A percentile compares a stretch with the other conserved stretches of the same genome.
phyloP scores from a whole-genome alignment of 1,140 invertebrate species.

The Drosophila willistoni region DNA sequence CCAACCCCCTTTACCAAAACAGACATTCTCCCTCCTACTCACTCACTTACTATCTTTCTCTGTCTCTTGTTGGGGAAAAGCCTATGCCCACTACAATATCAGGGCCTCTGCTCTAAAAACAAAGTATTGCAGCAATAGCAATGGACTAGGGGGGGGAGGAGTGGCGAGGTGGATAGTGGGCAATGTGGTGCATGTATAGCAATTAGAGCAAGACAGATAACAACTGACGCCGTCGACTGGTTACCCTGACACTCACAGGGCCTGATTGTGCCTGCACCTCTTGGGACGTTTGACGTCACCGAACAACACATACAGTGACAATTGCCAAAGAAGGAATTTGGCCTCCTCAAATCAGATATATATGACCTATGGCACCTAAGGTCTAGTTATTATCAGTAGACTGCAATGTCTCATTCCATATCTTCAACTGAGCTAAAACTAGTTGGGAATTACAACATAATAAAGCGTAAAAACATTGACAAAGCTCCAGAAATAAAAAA shows the following conservation, averaged over 20 bases:
- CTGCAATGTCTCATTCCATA: no score
- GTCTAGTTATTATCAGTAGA: no score
- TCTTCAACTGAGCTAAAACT: no score
- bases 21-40: neutral
- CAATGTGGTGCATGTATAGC: constrained; percentile 52
- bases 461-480: no score
- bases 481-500: no score
- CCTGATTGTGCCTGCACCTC: neutral
- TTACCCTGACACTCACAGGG: neutral
- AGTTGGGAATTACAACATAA: no score
- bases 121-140: constrained; percentile 39
- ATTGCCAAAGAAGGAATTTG: neutral
- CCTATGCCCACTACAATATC: neutral
- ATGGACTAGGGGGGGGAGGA: constrained; percentile 3
- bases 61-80: no score
- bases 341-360: neutral
- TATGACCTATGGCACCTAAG: no score
- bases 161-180: neutral
- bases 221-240: constrained; percentile 24
- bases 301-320: neutral
- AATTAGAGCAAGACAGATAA: constrained; percentile 71
- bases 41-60: neutral
- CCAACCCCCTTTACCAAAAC: neutral
- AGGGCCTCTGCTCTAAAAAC: constrained; percentile 33
- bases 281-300: no score